phyloP scores from a whole-genome alignment of 2,797 vertebrate species.

The Nyctibius grandis region DNA sequence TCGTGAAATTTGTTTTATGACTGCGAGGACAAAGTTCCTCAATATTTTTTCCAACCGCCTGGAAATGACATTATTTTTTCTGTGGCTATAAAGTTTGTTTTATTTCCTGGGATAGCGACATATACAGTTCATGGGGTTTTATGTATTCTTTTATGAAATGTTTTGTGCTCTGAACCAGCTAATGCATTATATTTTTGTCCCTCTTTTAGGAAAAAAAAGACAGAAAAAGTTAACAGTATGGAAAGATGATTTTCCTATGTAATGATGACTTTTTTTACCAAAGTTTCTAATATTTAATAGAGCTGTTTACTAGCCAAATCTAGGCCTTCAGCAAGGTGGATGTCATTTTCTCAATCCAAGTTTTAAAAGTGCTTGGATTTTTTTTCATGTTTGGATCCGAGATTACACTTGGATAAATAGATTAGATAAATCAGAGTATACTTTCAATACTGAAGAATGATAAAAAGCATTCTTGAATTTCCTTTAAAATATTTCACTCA shows the following conservation, averaged over 20 bases:
- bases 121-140: neutral
- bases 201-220: neutral
- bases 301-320: neutral
- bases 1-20: neutral
- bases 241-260: neutral
- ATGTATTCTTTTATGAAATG: neutral
- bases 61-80: neutral
- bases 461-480: neutral
- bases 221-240: neutral
- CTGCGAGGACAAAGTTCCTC: neutral
- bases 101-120: neutral
- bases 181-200: neutral
- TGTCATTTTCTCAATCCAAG: neutral
- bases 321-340: neutral
- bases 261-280: neutral
- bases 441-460: neutral
- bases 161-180: neutral
- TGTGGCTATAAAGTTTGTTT: neutral
- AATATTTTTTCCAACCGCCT: neutral
- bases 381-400: neutral
- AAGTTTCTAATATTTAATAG: neutral
- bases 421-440: neutral
- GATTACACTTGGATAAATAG: neutral
- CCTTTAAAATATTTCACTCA: neutral
- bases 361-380: neutral